Evolutionary conservation across 2,888 invertebrate genomes (phyloP).

Genomic region (Falcaria lacertinaria): DNA sequence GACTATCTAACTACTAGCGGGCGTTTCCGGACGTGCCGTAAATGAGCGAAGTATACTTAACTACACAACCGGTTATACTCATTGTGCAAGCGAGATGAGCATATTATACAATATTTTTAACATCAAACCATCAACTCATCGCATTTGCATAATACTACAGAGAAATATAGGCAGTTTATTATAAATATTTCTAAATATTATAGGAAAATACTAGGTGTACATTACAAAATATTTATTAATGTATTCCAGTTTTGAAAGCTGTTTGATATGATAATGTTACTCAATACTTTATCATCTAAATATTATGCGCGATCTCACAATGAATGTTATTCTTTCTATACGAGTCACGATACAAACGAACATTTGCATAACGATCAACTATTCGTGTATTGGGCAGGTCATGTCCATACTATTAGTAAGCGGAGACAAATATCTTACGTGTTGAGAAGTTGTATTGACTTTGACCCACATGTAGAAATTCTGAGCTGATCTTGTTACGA

Average conservation of each 20-base stretch:
- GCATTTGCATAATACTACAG: background rate
- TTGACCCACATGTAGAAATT: conserved; percentile 2
- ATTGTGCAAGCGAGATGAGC: background rate
- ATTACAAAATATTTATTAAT: too few relatives aligned
- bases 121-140: background rate
- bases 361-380: background rate
- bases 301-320: background rate
- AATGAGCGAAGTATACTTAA: background rate
- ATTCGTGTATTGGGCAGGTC: background rate
- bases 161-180: background rate
- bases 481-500: background rate
- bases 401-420: background rate
- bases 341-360: too few relatives aligned
- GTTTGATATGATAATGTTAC: too few relatives aligned
- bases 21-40: background rate
- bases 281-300: too few relatives aligned
- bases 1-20: background rate
- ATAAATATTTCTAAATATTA: background rate
- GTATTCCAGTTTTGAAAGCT: too few relatives aligned
- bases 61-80: background rate
- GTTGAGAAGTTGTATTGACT: conserved; percentile 1
- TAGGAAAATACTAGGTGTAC: too few relatives aligned
- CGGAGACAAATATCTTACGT: too few relatives aligned
- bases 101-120: background rate
- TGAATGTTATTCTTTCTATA: background rate